These are phyloP conservation scores for Folsomia candida DNA, from an alignment of 2,888 invertebrate genomes.

Conservation along the genomic window DNA sequence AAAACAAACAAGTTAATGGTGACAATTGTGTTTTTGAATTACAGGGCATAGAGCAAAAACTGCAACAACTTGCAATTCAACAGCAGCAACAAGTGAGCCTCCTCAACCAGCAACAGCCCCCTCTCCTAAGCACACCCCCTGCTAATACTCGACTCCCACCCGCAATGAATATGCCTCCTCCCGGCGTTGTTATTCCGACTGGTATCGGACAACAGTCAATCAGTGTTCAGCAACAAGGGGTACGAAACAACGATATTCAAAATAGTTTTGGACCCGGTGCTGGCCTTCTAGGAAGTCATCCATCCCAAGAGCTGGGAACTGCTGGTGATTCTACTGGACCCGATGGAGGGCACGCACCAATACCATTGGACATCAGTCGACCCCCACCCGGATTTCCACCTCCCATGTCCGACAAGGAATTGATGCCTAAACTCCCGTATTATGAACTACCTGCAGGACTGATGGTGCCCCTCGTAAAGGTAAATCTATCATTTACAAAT, in stretches of 20 bases:
- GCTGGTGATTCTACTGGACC: conserved; percentile 24
- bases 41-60: conserved; percentile 60
- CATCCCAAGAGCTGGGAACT: neutral
- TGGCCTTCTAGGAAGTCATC: neutral
- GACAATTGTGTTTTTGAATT: neutral
- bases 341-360: conserved; percentile 38
- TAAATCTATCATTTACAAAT: conserved; percentile 55
- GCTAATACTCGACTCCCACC: conserved; percentile 24
- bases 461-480: conserved; percentile 94
- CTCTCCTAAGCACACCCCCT: conserved; percentile 45
- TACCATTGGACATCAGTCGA: conserved; percentile 51
- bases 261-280: neutral
- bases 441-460: conserved; percentile 96
- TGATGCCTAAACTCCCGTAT: conserved; percentile 67
- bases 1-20: neutral
- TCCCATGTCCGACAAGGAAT: conserved; percentile 46
- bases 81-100: conserved; percentile 33
- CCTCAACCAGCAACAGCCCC: conserved; percentile 51
- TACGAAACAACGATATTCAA: neutral
- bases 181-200: conserved; percentile 23
- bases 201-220: conserved; percentile 16
- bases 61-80: conserved; percentile 55
- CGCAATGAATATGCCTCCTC: conserved; percentile 23
- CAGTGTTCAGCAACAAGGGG: neutral
- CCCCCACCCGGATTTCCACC: conserved; percentile 53